Base-by-base conservation (phyloP, 2,797 vertebrate species). In the Pangasius sanitwongsei region DNA sequence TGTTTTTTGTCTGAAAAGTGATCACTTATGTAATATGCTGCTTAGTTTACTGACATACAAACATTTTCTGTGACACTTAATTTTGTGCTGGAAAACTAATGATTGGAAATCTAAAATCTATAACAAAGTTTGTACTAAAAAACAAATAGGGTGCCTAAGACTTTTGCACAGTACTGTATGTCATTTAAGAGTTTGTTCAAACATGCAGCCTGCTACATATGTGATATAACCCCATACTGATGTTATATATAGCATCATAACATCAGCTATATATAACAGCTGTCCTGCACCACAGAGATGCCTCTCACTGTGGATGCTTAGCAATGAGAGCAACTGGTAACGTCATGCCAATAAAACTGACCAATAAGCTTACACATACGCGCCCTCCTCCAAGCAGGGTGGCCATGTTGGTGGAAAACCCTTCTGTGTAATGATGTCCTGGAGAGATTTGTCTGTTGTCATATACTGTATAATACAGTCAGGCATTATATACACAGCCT, bases 321-420 rank as follows among this genome's bases (percentile, higher is more conserved):
- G 86, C 89, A 77, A 31, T 89, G 61, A 87, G 81, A 85, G 55
- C 81, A 63, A 77, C 61, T 55, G 63, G 12, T 1, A 80, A 78
- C 67, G 48, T 86, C 61, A 78, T 20, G 34, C 70, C 70, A 41
- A 15, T 3, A 28, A 25, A 87, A 88, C 48, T n/a, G 57, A 88
- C 91, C 90, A 92, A 91, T 92, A 82, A 87, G 6, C 9, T 84
- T 59, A 44, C 1, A 80, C 23, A 6, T 65, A n/a, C 12, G 31
- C 65, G 74, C 65, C 85, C 90, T 28, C 87, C 87, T 89, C n/a
- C 55, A 31, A n/a, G 7, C 34, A 53, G 59, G 83, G 91, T 91
- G 86, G 88, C 91, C 91, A 89, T 34, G 75, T 92, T 82, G 77
- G 18, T 23, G 4, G 0, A 83, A 86, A 90, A 1, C 31, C 34